Percentiles rank a stretch among this genome's conserved stretches.
These are phyloP conservation scores for Thaumetopoea pityocampa DNA, from an alignment of 1,140 invertebrate species.

Conservation along the genomic window DNA sequence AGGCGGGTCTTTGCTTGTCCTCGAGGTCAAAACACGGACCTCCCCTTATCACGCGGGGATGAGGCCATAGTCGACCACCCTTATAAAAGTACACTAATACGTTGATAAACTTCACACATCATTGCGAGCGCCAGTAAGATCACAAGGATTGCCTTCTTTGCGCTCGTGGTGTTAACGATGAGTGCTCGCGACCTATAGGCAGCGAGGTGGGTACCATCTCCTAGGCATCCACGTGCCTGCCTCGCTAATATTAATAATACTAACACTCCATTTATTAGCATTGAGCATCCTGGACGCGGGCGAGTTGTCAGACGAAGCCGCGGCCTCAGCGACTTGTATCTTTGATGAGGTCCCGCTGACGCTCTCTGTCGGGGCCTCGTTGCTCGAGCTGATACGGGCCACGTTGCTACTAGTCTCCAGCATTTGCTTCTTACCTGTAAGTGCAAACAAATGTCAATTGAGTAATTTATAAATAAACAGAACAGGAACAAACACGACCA, in stretches of 20 bases:
- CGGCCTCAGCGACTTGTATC: conserved; percentile 21
- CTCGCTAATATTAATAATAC: too few relatives aligned
- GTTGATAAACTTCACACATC: too few relatives aligned
- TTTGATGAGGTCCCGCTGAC: conserved; percentile 5
- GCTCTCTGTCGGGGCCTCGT: conserved; percentile 32
- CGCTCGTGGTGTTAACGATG: too few relatives aligned
- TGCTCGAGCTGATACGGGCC: conserved; percentile 38
- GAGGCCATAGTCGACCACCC: too few relatives aligned
- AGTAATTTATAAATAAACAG: too few relatives aligned
- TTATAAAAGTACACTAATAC: too few relatives aligned
- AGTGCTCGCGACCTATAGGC: too few relatives aligned
- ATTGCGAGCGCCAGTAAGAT: too few relatives aligned
- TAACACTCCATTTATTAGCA: conserved; percentile 56
- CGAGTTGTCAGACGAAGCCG: conserved; percentile 18
- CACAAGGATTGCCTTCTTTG: too few relatives aligned
- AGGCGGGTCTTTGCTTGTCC: too few relatives aligned
- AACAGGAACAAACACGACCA: neutral
- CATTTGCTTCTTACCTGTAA: conserved; percentile 70
- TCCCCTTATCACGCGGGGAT: too few relatives aligned
- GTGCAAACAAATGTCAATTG: neutral
- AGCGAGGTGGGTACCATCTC: neutral
- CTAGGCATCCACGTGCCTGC: neutral
- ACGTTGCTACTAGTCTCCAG: conserved; percentile 35
- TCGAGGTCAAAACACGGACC: too few relatives aligned
- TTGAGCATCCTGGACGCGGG: conserved; percentile 40